Percentiles rank a stretch among this genome's conserved stretches.
Conservation (phyloP, 2,797 vertebrate genomes). For the Acipenser transmontanus region DNA sequence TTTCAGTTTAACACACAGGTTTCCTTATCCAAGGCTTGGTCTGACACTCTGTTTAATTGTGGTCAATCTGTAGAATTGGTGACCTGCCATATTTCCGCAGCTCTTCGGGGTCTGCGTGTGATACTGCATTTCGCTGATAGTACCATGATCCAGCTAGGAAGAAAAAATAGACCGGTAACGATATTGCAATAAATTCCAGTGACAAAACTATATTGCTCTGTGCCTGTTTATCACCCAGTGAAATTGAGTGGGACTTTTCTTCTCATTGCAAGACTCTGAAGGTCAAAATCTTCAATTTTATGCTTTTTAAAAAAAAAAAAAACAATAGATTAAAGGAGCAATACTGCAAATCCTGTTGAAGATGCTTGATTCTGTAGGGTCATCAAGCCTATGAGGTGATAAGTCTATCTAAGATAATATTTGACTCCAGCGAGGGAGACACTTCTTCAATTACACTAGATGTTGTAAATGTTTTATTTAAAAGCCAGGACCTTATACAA, state of each 20-base stretch:
- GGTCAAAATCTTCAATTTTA: constrained; percentile 24
- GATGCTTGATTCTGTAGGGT: no score
- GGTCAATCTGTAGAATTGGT: not conserved
- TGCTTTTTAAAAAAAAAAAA: no score
- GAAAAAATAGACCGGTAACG: constrained; percentile 4
- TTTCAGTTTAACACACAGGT: not conserved
- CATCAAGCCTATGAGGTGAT: no score
- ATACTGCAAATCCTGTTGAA: no score
- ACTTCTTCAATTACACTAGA: no score
- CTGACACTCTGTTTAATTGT: not conserved
- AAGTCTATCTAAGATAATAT: no score
- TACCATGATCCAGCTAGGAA: not conserved
- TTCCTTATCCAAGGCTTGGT: not conserved
- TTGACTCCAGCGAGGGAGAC: no score
- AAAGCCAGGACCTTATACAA: no score
- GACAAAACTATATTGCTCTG: constrained; percentile 24
- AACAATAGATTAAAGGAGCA: no score
- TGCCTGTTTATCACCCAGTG: constrained; percentile 26
- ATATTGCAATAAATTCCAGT: constrained; percentile 25
- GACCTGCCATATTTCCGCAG: not conserved
- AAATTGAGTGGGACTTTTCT: constrained; percentile 30
- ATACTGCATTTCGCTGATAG: not conserved
- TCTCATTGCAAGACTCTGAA: constrained; percentile 19
- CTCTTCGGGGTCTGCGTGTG: not conserved
- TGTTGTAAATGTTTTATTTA: no score